phyloP scores from a whole-genome alignment of 2,888 invertebrate genomes.

The Dryobotodes eremita region DNA sequence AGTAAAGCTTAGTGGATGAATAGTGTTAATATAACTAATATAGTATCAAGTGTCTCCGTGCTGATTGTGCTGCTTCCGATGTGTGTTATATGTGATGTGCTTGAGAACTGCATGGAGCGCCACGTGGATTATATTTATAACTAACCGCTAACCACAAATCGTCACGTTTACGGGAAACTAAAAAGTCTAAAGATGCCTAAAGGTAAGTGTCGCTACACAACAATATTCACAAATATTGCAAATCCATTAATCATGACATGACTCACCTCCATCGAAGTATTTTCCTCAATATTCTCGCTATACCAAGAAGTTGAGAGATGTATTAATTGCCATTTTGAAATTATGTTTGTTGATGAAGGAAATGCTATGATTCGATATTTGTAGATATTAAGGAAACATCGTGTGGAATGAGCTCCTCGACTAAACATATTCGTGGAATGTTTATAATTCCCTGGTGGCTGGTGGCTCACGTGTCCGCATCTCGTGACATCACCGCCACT shows the following conservation, averaged over 20 bases:
- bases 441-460: conserved; percentile 53
- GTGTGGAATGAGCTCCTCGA: conserved; percentile 16
- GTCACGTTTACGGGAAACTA: conserved; percentile 72
- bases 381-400: conserved; percentile 30
- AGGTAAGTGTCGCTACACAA: conserved; percentile 77
- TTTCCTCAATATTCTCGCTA: conserved; percentile 49
- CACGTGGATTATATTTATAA: conserved; percentile 73
- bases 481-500: conserved; percentile 73
- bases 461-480: conserved; percentile 71
- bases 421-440: conserved; percentile 39
- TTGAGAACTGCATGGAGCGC: conserved; percentile 77
- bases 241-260: conserved; percentile 28
- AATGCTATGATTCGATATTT: conserved; percentile 17
- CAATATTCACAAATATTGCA: conserved; percentile 22
- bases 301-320: conserved; percentile 25
- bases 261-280: conserved; percentile 27
- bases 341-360: conserved; percentile 25
- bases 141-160: conserved; percentile 77
- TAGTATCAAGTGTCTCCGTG: conserved; percentile 64
- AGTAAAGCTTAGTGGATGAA: conserved; percentile 66
- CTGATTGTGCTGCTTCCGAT: conserved; percentile 67
- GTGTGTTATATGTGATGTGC: conserved; percentile 80
- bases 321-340: conserved; percentile 42
- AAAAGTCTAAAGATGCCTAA: conserved; percentile 81
- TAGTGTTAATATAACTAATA: conserved; percentile 65